Base-by-base conservation (phyloP, 2,888 invertebrate species). In the Neelides folsomi region DNA sequence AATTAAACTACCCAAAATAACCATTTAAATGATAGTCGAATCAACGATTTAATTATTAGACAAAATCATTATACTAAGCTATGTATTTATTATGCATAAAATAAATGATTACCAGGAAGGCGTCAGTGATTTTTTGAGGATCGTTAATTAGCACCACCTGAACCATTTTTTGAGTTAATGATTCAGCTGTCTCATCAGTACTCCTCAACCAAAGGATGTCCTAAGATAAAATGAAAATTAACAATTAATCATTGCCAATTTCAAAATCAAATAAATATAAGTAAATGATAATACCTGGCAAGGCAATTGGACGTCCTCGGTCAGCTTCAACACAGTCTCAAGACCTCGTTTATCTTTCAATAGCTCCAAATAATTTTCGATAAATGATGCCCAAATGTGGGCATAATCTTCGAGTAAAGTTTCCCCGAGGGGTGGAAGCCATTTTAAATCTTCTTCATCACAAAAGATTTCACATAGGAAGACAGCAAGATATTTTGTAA, bases 381-480 rank as follows among this genome's bases (percentile, higher is more conserved):
- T 57, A 38, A 64, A 51, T 19, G 59, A 56, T 16, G 34, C 37
- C 53, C 58, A 58, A 9, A 54, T 51, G 39, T 38, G 50, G 36
- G 41, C 43, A n/a, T 60, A 56, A 38, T 60, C 59, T 8, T 52
- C 47, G 16, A 55, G 45, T 45, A 62, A 39, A 35, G 50, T 42
- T 36, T 57, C 52, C 39, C 56, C 59, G n/a, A 62, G 48, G 36
- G 48, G 44, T 35, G 59, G 35, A 40, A 62, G 52, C 64, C 64
- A 64, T 49, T 57, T 48, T 44, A 62, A 54, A 57, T 61, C 57
- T 40, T 27, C 43, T 37, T 62, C 62, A 20, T 64, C 62, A 9
- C 47, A 36, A 52, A 62, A 64, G 36, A 64, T 49, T 57, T 64
- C 62, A 41, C 56, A 50, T 39, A 62, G 43, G 53, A 59, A 64